These are phyloP conservation scores for Dioctria linearis DNA, from an alignment of 2,888 invertebrate genomes.

Conservation along the genomic window DNA sequence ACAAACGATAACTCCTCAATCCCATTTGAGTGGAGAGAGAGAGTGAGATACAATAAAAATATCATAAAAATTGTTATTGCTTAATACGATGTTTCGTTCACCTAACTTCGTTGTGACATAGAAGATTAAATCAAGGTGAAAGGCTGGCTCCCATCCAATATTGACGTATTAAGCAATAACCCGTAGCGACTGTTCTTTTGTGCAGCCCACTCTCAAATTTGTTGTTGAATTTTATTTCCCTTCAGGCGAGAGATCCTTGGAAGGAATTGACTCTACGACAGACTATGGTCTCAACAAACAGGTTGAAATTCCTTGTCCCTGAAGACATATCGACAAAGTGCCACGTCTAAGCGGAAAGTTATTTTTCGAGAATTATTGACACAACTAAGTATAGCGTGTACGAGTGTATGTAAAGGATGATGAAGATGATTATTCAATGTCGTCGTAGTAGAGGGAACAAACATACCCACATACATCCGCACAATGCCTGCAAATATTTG, in stretches of 20 bases:
- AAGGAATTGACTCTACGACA: slow-evolving; percentile 11
- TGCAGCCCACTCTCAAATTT: slow-evolving; percentile 31
- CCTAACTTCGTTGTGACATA: background rate
- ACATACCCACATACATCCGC: too few species aligned
- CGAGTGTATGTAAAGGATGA: background rate
- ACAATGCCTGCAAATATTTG: slow-evolving; percentile 31
- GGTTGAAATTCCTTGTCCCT: slow-evolving; percentile 29
- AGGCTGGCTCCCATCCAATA: slow-evolving; percentile 42
- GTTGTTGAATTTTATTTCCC: slow-evolving; percentile 26
- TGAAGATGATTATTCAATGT: slow-evolving; percentile 21
- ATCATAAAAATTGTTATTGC: slow-evolving; percentile 12
- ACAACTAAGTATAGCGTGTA: background rate
- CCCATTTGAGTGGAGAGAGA: background rate
- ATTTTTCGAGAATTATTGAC: slow-evolving; percentile 39
- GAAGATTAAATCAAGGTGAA: slow-evolving; percentile 48
- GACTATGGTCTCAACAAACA: slow-evolving; percentile 9
- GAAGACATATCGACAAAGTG: slow-evolving; percentile 43
- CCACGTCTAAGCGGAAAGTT: slow-evolving; percentile 43
- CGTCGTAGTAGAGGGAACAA: background rate
- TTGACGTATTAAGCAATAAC: slow-evolving; percentile 43
- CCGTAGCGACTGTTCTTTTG: slow-evolving; percentile 30
- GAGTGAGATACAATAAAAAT: background rate
- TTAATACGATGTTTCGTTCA: background rate
- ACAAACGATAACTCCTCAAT: background rate
- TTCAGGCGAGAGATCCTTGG: background rate